phyloP scores from a whole-genome alignment of 2,113 vertebrate genomes.

The Aldabrachelys gigantea region DNA sequence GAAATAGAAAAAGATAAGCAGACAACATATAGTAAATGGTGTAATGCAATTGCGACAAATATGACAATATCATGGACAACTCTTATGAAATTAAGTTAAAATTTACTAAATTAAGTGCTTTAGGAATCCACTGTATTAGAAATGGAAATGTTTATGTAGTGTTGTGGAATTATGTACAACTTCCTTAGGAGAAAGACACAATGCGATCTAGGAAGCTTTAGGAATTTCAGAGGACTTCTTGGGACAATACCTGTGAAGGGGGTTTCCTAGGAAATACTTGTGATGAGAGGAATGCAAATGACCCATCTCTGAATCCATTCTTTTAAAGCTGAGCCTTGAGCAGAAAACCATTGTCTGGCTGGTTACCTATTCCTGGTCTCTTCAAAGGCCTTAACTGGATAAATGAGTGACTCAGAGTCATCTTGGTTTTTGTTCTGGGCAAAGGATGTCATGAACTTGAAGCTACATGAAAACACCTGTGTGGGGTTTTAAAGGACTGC shows the following conservation, averaged over 20 bases:
- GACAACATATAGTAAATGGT: background rate
- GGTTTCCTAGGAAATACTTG: background rate
- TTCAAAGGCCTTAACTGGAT: background rate
- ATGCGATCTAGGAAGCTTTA: background rate
- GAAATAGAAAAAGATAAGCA: background rate
- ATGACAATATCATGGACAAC: background rate
- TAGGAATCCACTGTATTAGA: background rate
- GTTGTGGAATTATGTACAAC: background rate
- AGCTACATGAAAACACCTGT: background rate
- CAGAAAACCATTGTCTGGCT: background rate
- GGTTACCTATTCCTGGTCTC: background rate
- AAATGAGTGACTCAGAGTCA: background rate
- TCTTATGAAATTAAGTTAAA: background rate
- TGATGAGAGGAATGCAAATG: background rate
- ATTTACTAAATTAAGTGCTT: background rate
- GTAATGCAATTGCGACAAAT: background rate
- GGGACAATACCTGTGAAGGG: background rate
- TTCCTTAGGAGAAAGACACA: background rate
- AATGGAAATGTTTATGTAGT: background rate
- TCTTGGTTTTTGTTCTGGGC: background rate
- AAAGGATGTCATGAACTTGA: background rate
- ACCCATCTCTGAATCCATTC: background rate
- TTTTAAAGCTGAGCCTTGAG: background rate
- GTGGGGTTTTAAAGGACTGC: background rate
- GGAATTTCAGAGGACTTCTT: background rate